Conservation (phyloP, 2,113 vertebrate genomes). For the Psettodes erumei region DNA sequence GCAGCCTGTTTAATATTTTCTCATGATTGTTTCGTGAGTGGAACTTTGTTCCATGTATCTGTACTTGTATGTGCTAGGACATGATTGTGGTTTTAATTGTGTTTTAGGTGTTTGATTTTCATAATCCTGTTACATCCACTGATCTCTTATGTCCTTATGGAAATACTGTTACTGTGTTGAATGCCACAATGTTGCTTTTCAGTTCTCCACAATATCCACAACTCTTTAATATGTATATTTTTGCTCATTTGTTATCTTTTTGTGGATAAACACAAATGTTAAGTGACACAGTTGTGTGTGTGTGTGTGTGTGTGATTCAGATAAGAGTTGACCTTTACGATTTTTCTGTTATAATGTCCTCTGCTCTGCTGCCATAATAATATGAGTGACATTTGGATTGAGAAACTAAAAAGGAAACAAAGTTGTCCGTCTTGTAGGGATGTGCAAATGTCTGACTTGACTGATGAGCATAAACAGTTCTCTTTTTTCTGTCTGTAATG, state of each 20-base stretch:
- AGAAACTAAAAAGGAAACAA: slow-evolving; percentile 54
- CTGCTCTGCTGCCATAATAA: slow-evolving; percentile 31
- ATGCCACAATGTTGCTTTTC: slow-evolving; percentile 17
- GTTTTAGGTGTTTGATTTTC: neutral
- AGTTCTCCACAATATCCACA: slow-evolving; percentile 1
- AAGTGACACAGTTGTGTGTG: neutral
- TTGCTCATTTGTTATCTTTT: slow-evolving; percentile 23
- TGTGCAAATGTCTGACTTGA: slow-evolving; percentile 26
- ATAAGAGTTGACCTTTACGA: slow-evolving; percentile 21
- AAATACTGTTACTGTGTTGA: slow-evolving; percentile 6
- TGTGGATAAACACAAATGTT: slow-evolving; percentile 27
- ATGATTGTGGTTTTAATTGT: neutral
- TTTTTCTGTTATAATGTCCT: slow-evolving; percentile 2
- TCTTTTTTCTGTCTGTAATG: slow-evolving; percentile 1
- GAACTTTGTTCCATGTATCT: slow-evolving; percentile 33
- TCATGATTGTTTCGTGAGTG: slow-evolving; percentile 9
- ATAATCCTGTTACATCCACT: slow-evolving; percentile 3
- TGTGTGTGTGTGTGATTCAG: slow-evolving; percentile 3
- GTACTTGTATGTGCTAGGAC: neutral
- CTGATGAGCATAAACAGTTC: slow-evolving; percentile 15
- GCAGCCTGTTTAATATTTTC: neutral
- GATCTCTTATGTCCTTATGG: slow-evolving; percentile 32
- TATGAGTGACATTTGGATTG: slow-evolving; percentile 24
- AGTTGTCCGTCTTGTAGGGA: slow-evolving; percentile 30
- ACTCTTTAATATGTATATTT: slow-evolving; percentile 46